Evolutionary conservation across 2,888 invertebrate genomes (phyloP).

Genomic region (Lampropteryx suffumata): DNA sequence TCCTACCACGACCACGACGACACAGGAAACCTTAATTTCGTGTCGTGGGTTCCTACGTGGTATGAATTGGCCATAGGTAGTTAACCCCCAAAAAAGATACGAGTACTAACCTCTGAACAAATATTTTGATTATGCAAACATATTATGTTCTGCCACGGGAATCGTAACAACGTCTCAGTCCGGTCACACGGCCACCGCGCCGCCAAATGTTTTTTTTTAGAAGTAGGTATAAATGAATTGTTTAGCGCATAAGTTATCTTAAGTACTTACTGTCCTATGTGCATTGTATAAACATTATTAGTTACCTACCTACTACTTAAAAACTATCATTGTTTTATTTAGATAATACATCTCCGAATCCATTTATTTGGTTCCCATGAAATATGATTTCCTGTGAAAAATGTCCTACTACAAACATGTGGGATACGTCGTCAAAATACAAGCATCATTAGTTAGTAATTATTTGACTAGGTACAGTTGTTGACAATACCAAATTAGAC

Average conservation of each 20-base stretch:
- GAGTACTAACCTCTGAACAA: background rate
- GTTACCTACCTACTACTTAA: too few relatives aligned
- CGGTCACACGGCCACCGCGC: too few relatives aligned
- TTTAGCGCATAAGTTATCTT: too few relatives aligned
- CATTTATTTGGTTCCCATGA: slow-evolving; percentile 5
- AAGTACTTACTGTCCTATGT: too few relatives aligned
- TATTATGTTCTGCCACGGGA: too few relatives aligned
- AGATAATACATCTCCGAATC: background rate
- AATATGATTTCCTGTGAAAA: slow-evolving; percentile 6
- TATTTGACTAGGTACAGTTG: slow-evolving; percentile 28
- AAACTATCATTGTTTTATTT: background rate
- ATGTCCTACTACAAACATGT: background rate
- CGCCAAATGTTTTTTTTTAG: background rate
- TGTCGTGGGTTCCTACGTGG: too few relatives aligned
- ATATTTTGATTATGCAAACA: background rate
- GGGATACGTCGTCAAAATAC: slow-evolving; percentile 17
- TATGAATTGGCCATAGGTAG: too few relatives aligned
- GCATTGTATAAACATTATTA: too few relatives aligned
- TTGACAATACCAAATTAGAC: slow-evolving; percentile 38
- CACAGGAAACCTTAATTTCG: too few relatives aligned
- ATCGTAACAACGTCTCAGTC: too few relatives aligned
- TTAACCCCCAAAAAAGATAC: too few relatives aligned
- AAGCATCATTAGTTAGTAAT: slow-evolving; percentile 26
- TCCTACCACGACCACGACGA: too few relatives aligned
- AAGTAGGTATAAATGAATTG: background rate